phyloP scores from a whole-genome alignment of 2,113 vertebrate genomes.

The Okapia johnstoni region DNA sequence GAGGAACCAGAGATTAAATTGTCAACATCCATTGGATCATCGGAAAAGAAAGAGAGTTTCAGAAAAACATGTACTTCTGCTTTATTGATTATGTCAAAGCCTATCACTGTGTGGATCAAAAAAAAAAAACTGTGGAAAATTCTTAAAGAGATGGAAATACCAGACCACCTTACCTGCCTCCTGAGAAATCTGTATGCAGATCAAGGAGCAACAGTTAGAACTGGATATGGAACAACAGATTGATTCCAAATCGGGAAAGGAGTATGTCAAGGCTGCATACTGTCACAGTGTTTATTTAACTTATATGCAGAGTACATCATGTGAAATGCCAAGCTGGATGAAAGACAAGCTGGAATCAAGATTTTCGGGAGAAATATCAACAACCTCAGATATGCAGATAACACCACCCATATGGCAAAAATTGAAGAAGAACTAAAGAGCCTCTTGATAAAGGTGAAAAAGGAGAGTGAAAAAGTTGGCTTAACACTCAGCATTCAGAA shows the following conservation, averaged over 20 bases:
- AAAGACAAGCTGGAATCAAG: not conserved
- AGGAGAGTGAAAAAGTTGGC: not conserved
- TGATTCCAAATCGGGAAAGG: not conserved
- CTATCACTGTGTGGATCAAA: not conserved
- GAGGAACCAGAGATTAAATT: not conserved
- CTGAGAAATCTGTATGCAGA: not conserved
- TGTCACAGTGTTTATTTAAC: not conserved
- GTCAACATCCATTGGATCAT: not conserved
- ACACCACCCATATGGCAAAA: not conserved
- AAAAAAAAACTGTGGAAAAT: not conserved
- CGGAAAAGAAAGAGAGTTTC: not conserved
- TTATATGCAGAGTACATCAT: not conserved
- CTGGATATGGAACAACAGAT: not conserved
- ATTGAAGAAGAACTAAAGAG: not conserved
- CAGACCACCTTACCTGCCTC: not conserved
- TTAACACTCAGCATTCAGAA: not conserved
- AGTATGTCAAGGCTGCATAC: not conserved
- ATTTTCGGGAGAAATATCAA: not conserved
- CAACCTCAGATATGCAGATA: not conserved
- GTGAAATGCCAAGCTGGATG: fast-evolving
- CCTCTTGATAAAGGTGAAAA: not conserved
- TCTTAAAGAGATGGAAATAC: not conserved
- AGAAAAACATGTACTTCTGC: not conserved
- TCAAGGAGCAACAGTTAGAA: not conserved
- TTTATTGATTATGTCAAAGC: not conserved